These are phyloP conservation scores for Diabrotica virgifera DNA, from an alignment of 1,140 invertebrate genomes.

Conservation along the genomic window DNA sequence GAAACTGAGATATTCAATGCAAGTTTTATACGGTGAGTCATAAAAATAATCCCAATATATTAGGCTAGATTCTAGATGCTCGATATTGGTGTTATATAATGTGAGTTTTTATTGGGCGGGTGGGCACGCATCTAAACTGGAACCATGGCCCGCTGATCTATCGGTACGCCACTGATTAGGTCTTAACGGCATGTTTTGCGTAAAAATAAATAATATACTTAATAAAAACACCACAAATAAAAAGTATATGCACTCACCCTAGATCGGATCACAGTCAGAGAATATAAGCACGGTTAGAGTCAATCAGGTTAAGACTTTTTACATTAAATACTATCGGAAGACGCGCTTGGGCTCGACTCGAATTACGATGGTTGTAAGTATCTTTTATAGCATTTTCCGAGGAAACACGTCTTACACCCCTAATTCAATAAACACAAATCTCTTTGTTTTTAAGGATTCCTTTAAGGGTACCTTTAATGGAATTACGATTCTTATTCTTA, in stretches of 20 bases:
- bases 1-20: too few relatives aligned
- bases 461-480: neutral
- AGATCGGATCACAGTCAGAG: neutral
- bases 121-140: too few relatives aligned
- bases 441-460: neutral
- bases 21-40: too few relatives aligned
- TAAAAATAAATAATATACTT: neutral
- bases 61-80: too few relatives aligned
- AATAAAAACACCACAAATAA: neutral
- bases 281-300: slow-evolving; percentile 1
- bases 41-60: too few relatives aligned
- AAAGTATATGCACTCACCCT: neutral
- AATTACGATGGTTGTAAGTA: neutral
- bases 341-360: neutral
- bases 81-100: too few relatives aligned
- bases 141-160: too few relatives aligned
- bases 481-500: slow-evolving; percentile 1
- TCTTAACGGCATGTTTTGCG: neutral
- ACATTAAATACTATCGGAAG: neutral
- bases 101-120: too few relatives aligned
- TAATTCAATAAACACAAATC: neutral
- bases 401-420: neutral
- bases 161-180: neutral
- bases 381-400: neutral
- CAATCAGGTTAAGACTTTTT: neutral